phyloP scores from a whole-genome alignment of 2,113 vertebrate species.

The Ciconia stormi region DNA sequence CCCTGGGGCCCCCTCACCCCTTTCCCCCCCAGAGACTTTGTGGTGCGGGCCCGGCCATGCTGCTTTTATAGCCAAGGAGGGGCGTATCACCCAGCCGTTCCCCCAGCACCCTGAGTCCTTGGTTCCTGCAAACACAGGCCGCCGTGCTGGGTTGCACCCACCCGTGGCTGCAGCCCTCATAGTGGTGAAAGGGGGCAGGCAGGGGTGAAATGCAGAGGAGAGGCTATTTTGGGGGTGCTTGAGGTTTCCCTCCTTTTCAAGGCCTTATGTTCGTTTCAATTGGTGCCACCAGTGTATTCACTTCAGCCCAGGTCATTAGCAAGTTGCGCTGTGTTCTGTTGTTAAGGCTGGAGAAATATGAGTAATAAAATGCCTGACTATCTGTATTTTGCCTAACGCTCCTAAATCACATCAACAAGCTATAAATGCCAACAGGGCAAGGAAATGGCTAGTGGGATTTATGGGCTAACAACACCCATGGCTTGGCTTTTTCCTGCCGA shows the following conservation, averaged over 20 bases:
- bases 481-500: rapidly evolving
- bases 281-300: not conserved
- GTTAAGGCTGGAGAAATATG: not conserved
- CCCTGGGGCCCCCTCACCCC: not conserved
- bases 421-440: not conserved
- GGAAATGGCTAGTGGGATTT: not conserved
- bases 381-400: not conserved
- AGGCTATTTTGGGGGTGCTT: not conserved
- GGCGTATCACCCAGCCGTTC: not conserved
- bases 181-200: not conserved
- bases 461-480: not conserved
- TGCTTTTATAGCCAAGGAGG: not conserved
- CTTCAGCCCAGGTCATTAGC: not conserved
- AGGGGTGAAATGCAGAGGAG: not conserved
- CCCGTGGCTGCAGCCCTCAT: not conserved
- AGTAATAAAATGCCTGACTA: not conserved
- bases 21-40: not conserved
- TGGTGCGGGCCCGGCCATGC: rapidly evolving
- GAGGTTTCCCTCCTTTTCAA: not conserved
- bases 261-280: not conserved
- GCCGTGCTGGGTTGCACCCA: not conserved
- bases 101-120: not conserved
- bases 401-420: not conserved
- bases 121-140: not conserved
- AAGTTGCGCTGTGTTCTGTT: not conserved